Evolutionary conservation across 1,140 invertebrate species (phyloP), one percentile per base, ranked within the genome.

Genomic region (Lineus longissimus): DNA sequence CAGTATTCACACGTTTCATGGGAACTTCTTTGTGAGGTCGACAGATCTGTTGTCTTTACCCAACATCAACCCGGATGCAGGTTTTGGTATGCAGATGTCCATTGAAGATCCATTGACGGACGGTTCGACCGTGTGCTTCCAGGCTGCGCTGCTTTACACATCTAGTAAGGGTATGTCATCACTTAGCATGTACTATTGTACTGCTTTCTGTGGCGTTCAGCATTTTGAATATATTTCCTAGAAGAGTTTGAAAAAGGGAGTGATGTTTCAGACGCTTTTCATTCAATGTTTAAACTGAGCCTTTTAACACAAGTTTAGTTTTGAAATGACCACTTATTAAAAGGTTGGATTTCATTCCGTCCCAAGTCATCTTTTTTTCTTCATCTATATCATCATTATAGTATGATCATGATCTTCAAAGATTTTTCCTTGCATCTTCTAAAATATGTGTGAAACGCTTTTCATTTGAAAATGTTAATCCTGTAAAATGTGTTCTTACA

Each of bases 11-110:
- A 95, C 95, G 69, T 99, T 99, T 86, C 95, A 99, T 84, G 97
- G 97, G 11, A 98, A 98, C 81, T 98, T 98, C 86, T 99, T 99
- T 83, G 96, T 99, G 40, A 86, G 97, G 22, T 98, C 96, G 0
- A 97, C 95, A 2, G 97, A 99, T 84, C 84, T 99, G 19, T 82
- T 99, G 22, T 95, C 93, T 36, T 82, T 99, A 65, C 95, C 97
- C 29, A 99, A 98, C 84, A 90, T 98, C 47, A 99, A 97, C 83
- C 97, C 97, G 0, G 97, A 99, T 83, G 90, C 94, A 31, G 95
- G 94, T 22, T 98, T 97, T 82, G 96, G 92, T 22, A 97, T 99
- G 90, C 97, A 99, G 85, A 88, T 98, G 43, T 87, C 92, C 2
- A 92, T 97, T 31, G 95, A 98, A 67, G 96, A 99, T 78, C 90